Conservation (phyloP, 2,797 vertebrate species). For the Leontocebus nigricollis region DNA sequence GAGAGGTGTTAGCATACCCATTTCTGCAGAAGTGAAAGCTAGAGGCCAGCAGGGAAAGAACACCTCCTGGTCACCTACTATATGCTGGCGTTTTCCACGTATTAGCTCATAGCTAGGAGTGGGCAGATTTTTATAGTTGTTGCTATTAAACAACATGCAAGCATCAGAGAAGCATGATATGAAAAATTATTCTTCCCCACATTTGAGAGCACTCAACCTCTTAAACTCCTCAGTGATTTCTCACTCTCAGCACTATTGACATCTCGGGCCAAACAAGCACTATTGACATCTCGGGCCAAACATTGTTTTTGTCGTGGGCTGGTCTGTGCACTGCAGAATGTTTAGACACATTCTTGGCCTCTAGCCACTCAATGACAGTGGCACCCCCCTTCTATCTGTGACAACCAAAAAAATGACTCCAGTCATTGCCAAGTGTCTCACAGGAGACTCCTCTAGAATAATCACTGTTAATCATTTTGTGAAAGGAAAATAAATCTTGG, state of each 20-base stretch:
- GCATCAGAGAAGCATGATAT: not conserved
- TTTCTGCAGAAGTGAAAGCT: not conserved
- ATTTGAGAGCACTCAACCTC: not conserved
- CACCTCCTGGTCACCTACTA: too few relatives aligned
- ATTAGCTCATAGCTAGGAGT: not conserved
- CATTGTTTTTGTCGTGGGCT: too few relatives aligned
- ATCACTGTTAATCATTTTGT: not conserved
- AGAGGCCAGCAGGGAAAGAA: not conserved
- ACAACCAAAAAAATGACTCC: not conserved
- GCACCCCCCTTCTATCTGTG: not conserved
- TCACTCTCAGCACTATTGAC: not conserved
- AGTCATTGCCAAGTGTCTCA: not conserved
- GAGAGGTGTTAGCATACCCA: not conserved
- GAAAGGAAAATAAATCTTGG: not conserved
- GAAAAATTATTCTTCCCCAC: not conserved
- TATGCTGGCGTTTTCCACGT: rapidly evolving
- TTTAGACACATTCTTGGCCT: not conserved
- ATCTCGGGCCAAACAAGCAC: not conserved
- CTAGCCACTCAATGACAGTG: not conserved
- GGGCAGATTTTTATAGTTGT: not conserved
- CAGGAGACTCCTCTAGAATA: not conserved
- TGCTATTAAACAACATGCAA: not conserved
- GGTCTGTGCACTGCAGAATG: too few relatives aligned
- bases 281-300: not conserved
- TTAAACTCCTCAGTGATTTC: not conserved